A percentile compares a stretch with the other conserved stretches of the same genome.
phyloP scores from a whole-genome alignment of 2,113 vertebrate genomes.

The Sorex fumeus region DNA sequence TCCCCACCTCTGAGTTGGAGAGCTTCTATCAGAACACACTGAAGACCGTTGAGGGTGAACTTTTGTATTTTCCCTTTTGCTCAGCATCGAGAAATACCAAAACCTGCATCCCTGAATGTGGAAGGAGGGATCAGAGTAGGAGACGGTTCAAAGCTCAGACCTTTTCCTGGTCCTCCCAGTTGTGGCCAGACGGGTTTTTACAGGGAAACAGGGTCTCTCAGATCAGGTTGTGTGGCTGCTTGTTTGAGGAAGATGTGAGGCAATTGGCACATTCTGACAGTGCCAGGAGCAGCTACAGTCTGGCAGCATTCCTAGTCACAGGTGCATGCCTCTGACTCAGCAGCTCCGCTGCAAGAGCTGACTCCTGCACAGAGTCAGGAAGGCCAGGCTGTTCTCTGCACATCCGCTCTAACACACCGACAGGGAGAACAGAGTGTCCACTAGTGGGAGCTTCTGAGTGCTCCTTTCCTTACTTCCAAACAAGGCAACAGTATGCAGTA shows the following conservation, averaged over 20 bases:
- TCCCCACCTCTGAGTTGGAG: not conserved
- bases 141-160: not conserved
- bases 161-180: not conserved
- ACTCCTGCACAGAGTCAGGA: too few relatives aligned
- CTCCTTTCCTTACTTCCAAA: too few relatives aligned
- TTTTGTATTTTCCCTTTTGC: not conserved
- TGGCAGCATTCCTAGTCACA: too few relatives aligned
- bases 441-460: too few relatives aligned
- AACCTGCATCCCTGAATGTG: not conserved
- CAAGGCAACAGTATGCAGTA: too few relatives aligned
- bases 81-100: not conserved
- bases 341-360: too few relatives aligned
- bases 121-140: not conserved
- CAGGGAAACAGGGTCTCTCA: not conserved
- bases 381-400: too few relatives aligned
- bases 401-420: too few relatives aligned
- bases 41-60: not conserved
- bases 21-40: not conserved
- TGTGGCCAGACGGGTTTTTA: not conserved
- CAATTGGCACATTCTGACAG: not conserved
- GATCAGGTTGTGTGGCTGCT: not conserved
- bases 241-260: not conserved
- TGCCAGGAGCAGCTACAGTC: too few relatives aligned
- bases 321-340: too few relatives aligned
- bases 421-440: too few relatives aligned